A percentile compares a stretch with the other conserved stretches of the same genome.
These are phyloP conservation scores for Saccopteryx leptura DNA, from an alignment of 2,113 vertebrate genomes.

Conservation along the genomic window DNA sequence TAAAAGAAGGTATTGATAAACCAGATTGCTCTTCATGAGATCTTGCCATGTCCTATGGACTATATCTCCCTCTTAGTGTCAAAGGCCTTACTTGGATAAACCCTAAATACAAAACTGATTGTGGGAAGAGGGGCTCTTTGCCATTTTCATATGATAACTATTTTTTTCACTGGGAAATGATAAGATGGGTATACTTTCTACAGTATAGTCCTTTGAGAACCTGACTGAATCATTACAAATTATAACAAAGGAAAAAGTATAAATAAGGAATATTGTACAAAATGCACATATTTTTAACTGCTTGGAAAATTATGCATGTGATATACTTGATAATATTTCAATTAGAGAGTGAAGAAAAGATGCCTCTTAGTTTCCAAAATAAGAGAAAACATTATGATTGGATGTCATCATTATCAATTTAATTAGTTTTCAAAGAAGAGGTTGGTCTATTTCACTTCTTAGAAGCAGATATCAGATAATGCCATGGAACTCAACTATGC, in stretches of 20 bases:
- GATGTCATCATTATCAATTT: constrained; percentile 53
- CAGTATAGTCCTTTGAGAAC: background rate
- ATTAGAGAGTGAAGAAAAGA: background rate
- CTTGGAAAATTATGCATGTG: background rate
- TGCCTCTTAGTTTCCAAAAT: background rate
- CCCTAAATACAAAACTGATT: background rate
- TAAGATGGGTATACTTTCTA: constrained; percentile 37
- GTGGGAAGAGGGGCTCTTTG: background rate
- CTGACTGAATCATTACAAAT: background rate
- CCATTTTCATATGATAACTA: constrained; percentile 16
- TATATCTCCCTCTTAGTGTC: background rate
- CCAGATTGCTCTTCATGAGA: background rate
- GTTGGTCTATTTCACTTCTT: background rate
- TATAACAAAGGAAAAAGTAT: background rate
- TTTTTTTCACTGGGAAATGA: background rate
- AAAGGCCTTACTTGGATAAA: background rate
- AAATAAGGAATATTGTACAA: background rate
- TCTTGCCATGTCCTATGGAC: background rate
- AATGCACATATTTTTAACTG: constrained; percentile 15
- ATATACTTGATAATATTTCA: background rate
- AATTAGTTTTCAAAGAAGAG: constrained; percentile 55
- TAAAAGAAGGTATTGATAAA: background rate
- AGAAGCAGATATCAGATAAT: background rate
- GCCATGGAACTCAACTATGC: background rate
- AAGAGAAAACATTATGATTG: constrained; percentile 51